phyloP scores from a whole-genome alignment of 2,888 invertebrate species.

The Sturmia bella region DNA sequence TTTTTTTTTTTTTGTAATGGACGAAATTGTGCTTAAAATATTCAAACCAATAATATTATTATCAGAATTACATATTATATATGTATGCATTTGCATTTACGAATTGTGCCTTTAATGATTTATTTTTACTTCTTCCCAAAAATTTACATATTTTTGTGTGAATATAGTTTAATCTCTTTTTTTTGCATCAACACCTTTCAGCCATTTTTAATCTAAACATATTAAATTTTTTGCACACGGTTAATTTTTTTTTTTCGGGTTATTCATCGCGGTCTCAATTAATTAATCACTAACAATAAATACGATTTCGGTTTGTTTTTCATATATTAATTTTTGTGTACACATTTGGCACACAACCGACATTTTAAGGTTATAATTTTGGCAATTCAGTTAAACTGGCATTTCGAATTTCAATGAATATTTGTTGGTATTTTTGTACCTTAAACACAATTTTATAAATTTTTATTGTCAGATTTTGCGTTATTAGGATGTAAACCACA shows the following conservation, averaged over 20 bases:
- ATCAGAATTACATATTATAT: too few relatives aligned
- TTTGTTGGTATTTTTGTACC: conserved; percentile 1
- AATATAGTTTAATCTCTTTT: conserved; percentile 19
- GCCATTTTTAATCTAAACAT: conserved; percentile 27
- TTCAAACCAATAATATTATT: conserved; percentile 67
- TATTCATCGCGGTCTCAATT: conserved; percentile 32
- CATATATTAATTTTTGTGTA: conserved; percentile 13
- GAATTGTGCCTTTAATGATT: not conserved
- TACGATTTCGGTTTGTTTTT: conserved; percentile 42
- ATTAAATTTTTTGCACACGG: conserved; percentile 60
- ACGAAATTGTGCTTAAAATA: conserved; percentile 61
- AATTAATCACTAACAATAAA: conserved; percentile 30
- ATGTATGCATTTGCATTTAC: conserved; percentile 49
- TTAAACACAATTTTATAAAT: conserved; percentile 60
- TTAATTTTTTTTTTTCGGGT: conserved; percentile 35
- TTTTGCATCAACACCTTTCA: conserved; percentile 37
- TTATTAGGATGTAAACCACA: conserved; percentile 58
- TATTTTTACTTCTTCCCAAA: not conserved
- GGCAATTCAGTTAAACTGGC: not conserved
- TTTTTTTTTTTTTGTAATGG: conserved; percentile 10
- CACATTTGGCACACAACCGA: not conserved
- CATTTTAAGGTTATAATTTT: not conserved
- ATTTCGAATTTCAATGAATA: not conserved
- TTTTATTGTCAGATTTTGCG: not conserved
- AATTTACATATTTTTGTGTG: not conserved